Evolutionary conservation across 2,113 vertebrate species (phyloP), one percentile per base, ranked within the genome.

Genomic region (Ia io): DNA sequence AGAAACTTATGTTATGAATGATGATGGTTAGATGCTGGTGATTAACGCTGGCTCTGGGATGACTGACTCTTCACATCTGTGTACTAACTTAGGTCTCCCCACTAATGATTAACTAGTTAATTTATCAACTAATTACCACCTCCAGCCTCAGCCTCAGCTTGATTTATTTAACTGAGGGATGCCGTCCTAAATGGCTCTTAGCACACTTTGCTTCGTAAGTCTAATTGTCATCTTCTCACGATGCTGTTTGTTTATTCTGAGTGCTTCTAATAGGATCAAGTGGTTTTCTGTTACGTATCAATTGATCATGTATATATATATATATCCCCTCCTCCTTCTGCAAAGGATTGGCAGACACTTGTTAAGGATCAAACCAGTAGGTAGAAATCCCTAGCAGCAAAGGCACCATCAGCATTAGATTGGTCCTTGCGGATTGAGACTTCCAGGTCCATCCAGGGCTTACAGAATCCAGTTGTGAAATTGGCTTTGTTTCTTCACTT

Each of bases 321-420:
- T 63, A 37, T 37, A 37, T n/a, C 9, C 28, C 6, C 78, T 7
- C n/a, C 73, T 76, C 25, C 23, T 56, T 40, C 40, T 32, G 6
- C 63, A 30, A 37, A 49, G 49, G 30, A 13, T 1, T 13, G 8
- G 25, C 28, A 49, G 74, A 53, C 20, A 4, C 47, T 30, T 53
- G 53, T 78, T 85, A 70, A 76, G 11, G 40, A 79, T 37, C 35
- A 47, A 17, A 44, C 14, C 30, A 16, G 30, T 9, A 70, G 42
- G 20, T 30, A 23, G 17, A 73, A 28, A 16, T 23, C 2, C 17
- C 30, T 30, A 6, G 0, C 18, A 37, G 49, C 2, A 25, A 40
- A 73, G 51, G 2, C 5, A 3, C 28, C 1, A 0, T 25, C 56
- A 20, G 8, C 40, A 9, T 44, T 7, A 22, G 42, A n/a, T n/a